Evolutionary conservation across 1,140 invertebrate genomes (phyloP).

Genomic region (Bombus waltoni): DNA sequence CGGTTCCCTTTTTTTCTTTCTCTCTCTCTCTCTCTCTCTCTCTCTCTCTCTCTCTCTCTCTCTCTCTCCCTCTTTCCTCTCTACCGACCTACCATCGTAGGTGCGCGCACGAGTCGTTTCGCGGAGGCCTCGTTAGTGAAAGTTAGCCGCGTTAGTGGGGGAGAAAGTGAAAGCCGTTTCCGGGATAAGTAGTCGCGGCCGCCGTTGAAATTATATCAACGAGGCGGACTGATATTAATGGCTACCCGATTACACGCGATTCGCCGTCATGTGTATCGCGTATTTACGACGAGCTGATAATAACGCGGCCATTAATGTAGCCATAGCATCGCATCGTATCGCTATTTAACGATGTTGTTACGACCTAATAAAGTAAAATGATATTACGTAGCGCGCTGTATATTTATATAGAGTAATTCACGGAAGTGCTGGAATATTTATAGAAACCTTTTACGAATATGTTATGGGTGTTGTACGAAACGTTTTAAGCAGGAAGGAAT

Average conservation of each 20-base stretch:
- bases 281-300: conserved; percentile 9
- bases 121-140: conserved; percentile 65
- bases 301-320: conserved; percentile 15
- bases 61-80: neutral
- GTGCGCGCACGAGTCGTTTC: conserved; percentile 36
- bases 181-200: conserved; percentile 64
- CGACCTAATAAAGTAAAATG: neutral
- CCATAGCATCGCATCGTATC: neutral
- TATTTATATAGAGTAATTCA: conserved; percentile 1
- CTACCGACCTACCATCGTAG: conserved; percentile 33
- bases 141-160: conserved; percentile 68
- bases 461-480: neutral
- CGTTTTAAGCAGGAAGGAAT: neutral
- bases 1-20: neutral
- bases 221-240: conserved; percentile 72
- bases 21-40: neutral
- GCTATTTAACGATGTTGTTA: conserved; percentile 13
- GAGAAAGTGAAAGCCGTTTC: conserved; percentile 81
- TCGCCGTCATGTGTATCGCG: neutral
- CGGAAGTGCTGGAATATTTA: neutral
- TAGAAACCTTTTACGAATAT: neutral
- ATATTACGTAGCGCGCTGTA: neutral
- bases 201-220: conserved; percentile 62
- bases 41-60: conserved; percentile 3
- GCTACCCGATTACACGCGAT: conserved; percentile 46